Evolutionary conservation across 2,797 vertebrate genomes (phyloP).

Genomic region (Danio choprae): DNA sequence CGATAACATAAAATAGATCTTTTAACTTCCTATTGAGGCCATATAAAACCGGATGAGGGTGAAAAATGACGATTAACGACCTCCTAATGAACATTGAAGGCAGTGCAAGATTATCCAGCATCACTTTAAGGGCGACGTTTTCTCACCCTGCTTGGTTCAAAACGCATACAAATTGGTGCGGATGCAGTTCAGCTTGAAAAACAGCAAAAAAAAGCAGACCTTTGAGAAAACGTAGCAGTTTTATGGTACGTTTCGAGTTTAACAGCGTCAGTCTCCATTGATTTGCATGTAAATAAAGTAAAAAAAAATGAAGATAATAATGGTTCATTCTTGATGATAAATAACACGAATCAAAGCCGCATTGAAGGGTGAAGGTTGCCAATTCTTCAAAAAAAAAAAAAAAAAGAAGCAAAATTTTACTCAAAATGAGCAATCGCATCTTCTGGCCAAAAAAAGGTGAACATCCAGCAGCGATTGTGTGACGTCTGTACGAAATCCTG

Average conservation of each 20-base stretch:
- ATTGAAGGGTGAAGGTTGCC: no score
- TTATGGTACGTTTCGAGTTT: neutral
- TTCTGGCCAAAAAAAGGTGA: neutral
- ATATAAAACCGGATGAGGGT: neutral
- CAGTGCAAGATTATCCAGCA: constrained; percentile 22
- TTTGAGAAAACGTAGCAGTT: neutral
- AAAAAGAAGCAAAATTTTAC: no score
- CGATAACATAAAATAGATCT: neutral
- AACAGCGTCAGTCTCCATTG: neutral
- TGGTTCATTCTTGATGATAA: no score
- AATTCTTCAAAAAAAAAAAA: no score
- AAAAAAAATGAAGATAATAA: no score
- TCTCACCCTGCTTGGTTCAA: neutral
- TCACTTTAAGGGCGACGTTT: neutral
- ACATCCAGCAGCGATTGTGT: constrained; percentile 19
- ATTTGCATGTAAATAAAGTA: neutral
- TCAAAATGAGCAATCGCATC: neutral
- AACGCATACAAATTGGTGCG: neutral
- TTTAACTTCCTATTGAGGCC: neutral
- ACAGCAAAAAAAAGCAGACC: neutral
- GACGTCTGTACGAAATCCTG: constrained; percentile 17
- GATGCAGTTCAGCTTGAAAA: neutral
- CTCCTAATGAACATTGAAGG: neutral
- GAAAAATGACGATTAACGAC: neutral
- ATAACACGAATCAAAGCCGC: no score